These are phyloP conservation scores for Diplazon laetatorius DNA, from an alignment of 2,888 invertebrate genomes.

Conservation along the genomic window DNA sequence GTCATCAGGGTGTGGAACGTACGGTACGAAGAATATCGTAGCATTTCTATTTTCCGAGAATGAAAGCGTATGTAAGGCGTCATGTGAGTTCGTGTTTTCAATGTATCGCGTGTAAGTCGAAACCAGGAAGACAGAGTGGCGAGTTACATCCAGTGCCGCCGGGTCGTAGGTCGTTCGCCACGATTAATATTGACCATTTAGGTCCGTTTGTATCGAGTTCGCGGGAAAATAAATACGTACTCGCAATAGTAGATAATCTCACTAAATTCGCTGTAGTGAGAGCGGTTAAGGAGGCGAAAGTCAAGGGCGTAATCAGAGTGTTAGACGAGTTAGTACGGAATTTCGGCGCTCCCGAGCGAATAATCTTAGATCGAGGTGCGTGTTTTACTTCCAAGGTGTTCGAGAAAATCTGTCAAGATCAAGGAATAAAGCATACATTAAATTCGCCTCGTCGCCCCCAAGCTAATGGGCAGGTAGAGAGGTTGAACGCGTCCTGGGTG, in stretches of 20 bases:
- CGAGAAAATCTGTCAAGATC: too few species aligned
- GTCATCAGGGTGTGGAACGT: too few species aligned
- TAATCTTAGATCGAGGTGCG: slow-evolving; percentile 59
- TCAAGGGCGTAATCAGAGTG: neutral
- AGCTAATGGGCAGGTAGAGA: too few species aligned
- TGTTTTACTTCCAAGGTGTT: slow-evolving; percentile 39
- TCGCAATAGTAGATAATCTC: slow-evolving; percentile 54
- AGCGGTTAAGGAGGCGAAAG: neutral
- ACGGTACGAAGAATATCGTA: neutral
- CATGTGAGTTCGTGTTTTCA: slow-evolving; percentile 57
- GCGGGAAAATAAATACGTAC: slow-evolving; percentile 52
- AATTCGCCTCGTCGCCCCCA: neutral
- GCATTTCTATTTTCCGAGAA: slow-evolving; percentile 8
- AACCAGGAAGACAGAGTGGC: slow-evolving; percentile 58
- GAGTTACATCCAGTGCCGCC: slow-evolving; percentile 62
- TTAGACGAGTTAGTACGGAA: slow-evolving; percentile 50
- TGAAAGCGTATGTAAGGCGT: neutral
- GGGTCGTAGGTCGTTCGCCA: slow-evolving; percentile 56
- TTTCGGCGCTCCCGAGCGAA: slow-evolving; percentile 55
- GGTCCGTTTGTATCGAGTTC: slow-evolving; percentile 56
- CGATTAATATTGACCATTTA: slow-evolving; percentile 60
- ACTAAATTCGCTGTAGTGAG: neutral
- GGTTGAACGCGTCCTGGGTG: neutral
- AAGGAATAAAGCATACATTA: too few species aligned
- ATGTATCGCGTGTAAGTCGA: slow-evolving; percentile 24